Base-by-base conservation (phyloP, 1,140 invertebrate genomes). In the Drosophila pseudoobscura region DNA sequence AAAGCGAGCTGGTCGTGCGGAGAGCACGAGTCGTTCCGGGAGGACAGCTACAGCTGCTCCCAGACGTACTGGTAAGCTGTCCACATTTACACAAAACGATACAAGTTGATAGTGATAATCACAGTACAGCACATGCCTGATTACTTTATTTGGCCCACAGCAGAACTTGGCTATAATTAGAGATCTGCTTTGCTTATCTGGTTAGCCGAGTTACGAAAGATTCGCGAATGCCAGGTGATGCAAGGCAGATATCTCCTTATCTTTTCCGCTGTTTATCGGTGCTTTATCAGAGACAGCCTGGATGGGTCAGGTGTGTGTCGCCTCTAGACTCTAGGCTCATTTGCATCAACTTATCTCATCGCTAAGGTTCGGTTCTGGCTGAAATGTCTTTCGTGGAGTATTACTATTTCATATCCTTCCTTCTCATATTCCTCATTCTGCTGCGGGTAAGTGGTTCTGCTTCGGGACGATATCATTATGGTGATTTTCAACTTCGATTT, bases 351-450 rank as follows among this genome's bases (percentile, higher is more conserved):
- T 46, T 45, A 24, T 7, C 62, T 41, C 63, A 44, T 49, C 22
- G 53, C 31, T 41, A 49, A 44, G 52, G 45, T 35, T 26, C 56
- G 26, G 43, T 57, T 20, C 17, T 31, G 1, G 35, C 35, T 11
- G n/a, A 20, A 29, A 76, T 76, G 74, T 68, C 53, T 55, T 69
- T 76, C 31, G 74, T 76, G 5, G 74, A 76, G 39, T 75, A 44
- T 26, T 76, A 76, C 20, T 76, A 76, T 29, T 76, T 76, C n/a
- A 56, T 76, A 56, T 76, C 73, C 63, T 76, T 76, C 9, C 43
- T 76, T 8, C 35, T 76, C 52, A 75, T 76, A 47, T 76, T 75
- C 17, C 35, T 75, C 1, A 69, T 76, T n/a, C 24, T 76, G 47
- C 44, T 76, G 24, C 44, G 74, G 62, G 73, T 75, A 57, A 75